phyloP scores from a whole-genome alignment of 1,140 invertebrate species.

The Temnothorax longispinosus region DNA sequence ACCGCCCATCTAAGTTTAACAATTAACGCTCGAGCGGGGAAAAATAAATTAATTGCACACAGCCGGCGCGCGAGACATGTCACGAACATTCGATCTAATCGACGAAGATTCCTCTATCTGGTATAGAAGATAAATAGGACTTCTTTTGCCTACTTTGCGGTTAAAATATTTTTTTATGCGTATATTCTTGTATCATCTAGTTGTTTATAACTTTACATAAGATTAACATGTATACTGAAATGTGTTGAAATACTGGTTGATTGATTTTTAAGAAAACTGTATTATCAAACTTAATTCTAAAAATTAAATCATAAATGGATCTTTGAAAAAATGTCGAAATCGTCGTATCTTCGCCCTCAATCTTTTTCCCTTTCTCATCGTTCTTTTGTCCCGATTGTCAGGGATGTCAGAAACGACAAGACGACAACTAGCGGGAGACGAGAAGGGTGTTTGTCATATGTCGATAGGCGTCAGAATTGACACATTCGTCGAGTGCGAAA shows the following conservation, averaged over 20 bases:
- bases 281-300: not conserved
- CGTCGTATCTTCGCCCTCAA: not conserved
- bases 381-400: slow-evolving; percentile 73
- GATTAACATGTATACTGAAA: not conserved
- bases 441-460: slow-evolving; percentile 83
- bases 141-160: slow-evolving; percentile 9
- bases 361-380: slow-evolving; percentile 20
- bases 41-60: slow-evolving; percentile 83
- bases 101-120: not conserved
- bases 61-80: slow-evolving; percentile 62
- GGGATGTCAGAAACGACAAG: slow-evolving; percentile 67
- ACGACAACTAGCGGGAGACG: slow-evolving; percentile 63
- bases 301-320: not conserved
- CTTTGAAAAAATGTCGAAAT: not conserved
- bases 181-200: not conserved
- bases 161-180: not conserved
- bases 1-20: slow-evolving; percentile 84
- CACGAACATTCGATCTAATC: slow-evolving; percentile 74
- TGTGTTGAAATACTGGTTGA: not conserved
- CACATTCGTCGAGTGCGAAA: slow-evolving; percentile 81
- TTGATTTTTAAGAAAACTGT: not conserved
- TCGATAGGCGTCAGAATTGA: slow-evolving; percentile 84
- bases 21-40: slow-evolving; percentile 80
- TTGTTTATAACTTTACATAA: not conserved
- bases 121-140: not conserved